Conservation (phyloP, 1,140 invertebrate genomes). For the Drosophila yakuba region DNA sequence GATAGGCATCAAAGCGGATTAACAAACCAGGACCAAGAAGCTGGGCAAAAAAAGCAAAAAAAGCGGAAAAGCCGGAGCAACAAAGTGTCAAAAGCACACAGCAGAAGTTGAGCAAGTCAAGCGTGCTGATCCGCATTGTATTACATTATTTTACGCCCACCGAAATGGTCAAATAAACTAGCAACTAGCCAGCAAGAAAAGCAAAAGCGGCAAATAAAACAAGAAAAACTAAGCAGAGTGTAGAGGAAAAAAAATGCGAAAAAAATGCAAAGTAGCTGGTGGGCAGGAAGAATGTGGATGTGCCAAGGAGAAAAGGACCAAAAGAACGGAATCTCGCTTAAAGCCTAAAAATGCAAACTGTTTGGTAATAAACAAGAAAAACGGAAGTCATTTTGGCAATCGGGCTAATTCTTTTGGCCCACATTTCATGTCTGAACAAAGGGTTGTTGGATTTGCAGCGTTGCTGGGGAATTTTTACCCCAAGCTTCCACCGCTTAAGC, state of each 20-base stretch:
- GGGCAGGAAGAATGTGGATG: too few relatives aligned
- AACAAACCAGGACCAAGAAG: conserved; percentile 48
- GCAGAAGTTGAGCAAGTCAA: conserved; percentile 77
- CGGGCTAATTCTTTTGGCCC: conserved; percentile 48
- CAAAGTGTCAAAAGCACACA: conserved; percentile 74
- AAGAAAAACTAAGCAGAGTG: conserved; percentile 28
- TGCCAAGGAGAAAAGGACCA: conserved; percentile 6
- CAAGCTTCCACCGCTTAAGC: conserved; percentile 36
- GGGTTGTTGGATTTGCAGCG: conserved; percentile 19
- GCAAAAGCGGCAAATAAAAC: background rate
- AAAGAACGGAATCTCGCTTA: conserved; percentile 11
- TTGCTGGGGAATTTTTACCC: too few relatives aligned
- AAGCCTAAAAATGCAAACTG: conserved; percentile 54
- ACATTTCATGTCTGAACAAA: conserved; percentile 44
- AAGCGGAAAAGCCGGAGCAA: conserved; percentile 27
- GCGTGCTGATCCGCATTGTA: conserved; percentile 67
- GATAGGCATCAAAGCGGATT: conserved; percentile 78
- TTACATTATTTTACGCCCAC: conserved; percentile 53
- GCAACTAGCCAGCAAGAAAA: conserved; percentile 29
- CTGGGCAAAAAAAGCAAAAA: background rate
- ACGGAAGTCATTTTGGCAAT: conserved; percentile 52
- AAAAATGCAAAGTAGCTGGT: conserved; percentile 49
- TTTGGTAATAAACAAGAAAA: conserved; percentile 60
- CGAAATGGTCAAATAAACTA: conserved; percentile 49
- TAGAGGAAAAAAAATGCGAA: conserved; percentile 33